Conservation (phyloP, 2,888 invertebrate genomes). For the Oscheius sp. region DNA sequence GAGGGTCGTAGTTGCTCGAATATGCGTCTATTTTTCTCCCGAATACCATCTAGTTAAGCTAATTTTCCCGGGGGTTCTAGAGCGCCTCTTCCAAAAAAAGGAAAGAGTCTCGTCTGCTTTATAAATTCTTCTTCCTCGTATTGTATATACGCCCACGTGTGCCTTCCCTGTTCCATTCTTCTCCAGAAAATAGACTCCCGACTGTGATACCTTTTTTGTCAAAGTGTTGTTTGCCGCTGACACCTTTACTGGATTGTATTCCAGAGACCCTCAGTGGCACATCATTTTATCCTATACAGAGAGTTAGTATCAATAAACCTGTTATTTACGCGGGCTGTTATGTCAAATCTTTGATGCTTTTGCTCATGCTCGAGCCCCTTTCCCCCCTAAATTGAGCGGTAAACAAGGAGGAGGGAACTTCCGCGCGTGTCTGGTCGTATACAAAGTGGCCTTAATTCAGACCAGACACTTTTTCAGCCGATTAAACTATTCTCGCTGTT, state of each 20-base stretch:
- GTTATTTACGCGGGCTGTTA: constrained; percentile 1
- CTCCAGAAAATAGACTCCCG: constrained; percentile 2
- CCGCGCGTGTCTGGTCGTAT: too few relatives aligned
- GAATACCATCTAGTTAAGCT: neutral
- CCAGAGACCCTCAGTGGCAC: constrained; percentile 14
- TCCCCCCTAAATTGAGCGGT: too few relatives aligned
- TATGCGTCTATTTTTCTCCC: constrained; percentile 4
- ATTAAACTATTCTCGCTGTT: neutral
- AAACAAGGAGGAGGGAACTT: too few relatives aligned
- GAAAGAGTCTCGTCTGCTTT: constrained; percentile 17
- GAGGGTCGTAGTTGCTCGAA: constrained; percentile 13
- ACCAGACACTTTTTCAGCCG: too few relatives aligned
- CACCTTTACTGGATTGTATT: neutral
- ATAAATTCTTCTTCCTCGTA: constrained; percentile 7
- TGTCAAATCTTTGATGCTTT: too few relatives aligned
- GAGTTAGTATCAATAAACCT: constrained; percentile 30
- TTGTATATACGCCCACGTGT: constrained; percentile 34
- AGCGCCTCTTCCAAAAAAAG: too few relatives aligned
- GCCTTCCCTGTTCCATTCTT: constrained; percentile 18
- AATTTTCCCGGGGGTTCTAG: constrained; percentile 8
- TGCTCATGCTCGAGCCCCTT: too few relatives aligned
- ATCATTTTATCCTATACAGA: constrained; percentile 17
- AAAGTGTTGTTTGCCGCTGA: neutral
- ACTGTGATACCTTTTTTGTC: constrained; percentile 28
- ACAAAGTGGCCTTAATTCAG: too few relatives aligned